Evolutionary conservation across 2,797 vertebrate genomes (phyloP).

Genomic region (Trichosurus vulpecula): DNA sequence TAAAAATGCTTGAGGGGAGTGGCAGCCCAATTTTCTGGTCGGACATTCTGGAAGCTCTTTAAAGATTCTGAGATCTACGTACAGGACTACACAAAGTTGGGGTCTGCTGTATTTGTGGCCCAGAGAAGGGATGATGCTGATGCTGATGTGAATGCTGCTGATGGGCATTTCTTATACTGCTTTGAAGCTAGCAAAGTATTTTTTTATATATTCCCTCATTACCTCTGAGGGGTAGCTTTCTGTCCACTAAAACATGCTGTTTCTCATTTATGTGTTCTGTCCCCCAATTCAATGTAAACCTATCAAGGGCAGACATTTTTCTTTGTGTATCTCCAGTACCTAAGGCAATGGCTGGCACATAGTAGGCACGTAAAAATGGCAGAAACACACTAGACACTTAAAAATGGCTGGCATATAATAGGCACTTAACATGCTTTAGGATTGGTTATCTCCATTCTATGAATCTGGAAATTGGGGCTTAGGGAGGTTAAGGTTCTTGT

Average conservation of each 20-base stretch:
- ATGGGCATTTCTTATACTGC: neutral
- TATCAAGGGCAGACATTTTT: neutral
- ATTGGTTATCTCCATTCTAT: neutral
- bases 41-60: neutral
- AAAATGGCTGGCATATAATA: neutral
- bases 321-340: slow-evolving; percentile 22
- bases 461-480: neutral
- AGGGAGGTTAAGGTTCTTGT: neutral
- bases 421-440: neutral
- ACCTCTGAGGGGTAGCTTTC: neutral
- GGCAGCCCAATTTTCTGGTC: neutral
- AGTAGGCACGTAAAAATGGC: slow-evolving; percentile 21
- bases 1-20: neutral
- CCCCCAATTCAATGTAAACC: neutral
- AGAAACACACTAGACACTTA: neutral
- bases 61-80: slow-evolving; percentile 31
- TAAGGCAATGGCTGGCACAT: neutral
- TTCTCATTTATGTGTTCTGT: neutral
- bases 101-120: no score
- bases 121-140: neutral
- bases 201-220: neutral
- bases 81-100: neutral
- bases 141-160: neutral
- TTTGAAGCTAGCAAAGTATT: neutral
- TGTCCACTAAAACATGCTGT: neutral